Evolutionary conservation across 2,113 vertebrate species (phyloP).

Genomic region (Desmodus rotundus): DNA sequence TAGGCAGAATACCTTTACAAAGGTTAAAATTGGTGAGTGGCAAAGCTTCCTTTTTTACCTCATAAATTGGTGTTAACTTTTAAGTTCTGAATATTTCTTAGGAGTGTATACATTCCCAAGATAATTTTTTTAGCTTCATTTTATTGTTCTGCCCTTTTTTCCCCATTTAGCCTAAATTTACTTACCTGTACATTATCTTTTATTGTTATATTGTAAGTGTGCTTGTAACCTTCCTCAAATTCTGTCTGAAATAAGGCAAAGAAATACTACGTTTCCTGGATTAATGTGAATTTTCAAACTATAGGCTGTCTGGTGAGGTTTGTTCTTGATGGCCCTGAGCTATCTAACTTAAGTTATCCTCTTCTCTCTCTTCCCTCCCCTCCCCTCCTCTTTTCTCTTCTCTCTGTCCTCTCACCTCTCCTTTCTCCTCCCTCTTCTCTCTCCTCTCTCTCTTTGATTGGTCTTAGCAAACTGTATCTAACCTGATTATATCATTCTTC

Average conservation of each 20-base stretch:
- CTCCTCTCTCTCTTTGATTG: not conserved
- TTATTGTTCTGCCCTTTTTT: not conserved
- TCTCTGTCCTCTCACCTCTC: too few species aligned
- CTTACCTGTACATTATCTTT: not conserved
- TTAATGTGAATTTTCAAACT: conserved; percentile 21
- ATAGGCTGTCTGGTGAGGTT: not conserved
- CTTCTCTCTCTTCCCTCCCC: too few species aligned
- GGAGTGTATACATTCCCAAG: not conserved
- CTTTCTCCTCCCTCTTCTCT: not conserved
- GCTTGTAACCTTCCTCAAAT: not conserved
- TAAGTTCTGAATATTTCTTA: conserved; percentile 31
- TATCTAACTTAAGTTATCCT: not conserved
- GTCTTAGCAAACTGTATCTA: not conserved
- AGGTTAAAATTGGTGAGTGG: conserved; percentile 94
- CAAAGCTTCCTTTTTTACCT: conserved; percentile 60
- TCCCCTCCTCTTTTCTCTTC: fast-evolving
- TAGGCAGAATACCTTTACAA: conserved; percentile 92
- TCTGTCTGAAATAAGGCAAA: conserved; percentile 34
- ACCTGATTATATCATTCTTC: conserved; percentile 15
- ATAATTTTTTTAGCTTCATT: conserved; percentile 1
- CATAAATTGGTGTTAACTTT: conserved; percentile 52
- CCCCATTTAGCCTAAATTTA: not conserved
- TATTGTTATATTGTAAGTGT: not conserved
- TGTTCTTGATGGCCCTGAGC: not conserved
- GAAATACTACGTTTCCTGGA: not conserved